Base-by-base conservation (phyloP, 2,888 invertebrate species). In the Bugula neritina region DNA sequence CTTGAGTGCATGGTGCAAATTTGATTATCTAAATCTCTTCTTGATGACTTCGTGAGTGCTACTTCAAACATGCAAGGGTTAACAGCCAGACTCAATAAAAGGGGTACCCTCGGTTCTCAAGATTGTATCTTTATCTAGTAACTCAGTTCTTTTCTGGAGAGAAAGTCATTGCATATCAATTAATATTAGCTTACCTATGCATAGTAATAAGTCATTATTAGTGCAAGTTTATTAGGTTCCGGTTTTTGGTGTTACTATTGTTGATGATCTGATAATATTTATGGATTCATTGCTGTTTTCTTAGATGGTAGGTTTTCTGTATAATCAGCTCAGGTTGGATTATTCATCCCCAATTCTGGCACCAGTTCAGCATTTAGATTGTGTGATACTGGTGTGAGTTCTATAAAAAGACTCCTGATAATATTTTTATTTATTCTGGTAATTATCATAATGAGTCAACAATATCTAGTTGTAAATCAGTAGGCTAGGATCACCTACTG, bases 401-500 rank as follows among this genome's bases (percentile, higher is more conserved):
- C 27, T 25, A 31, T 27, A 27, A 63, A 27, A 63, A 31, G 25
- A 13, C 31, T 25, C 31, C 63, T 13, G 13, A 3, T 63, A 31
- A 2, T 63, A 17, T 27, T 63, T 29, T 63, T 31, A 27, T 63
- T 34, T 63, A 63, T 63, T 63, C 63, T 63, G 25, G 31, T 63
- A 63, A 63, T 63, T 63, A 63, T 63, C 63, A 63, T 63, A 63
- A 63, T 63, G 63, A 63, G 31, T 63, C 63, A 63, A 27, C 27
- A 10, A 13, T 31, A 63, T 63, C 63, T 25, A 31, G 63, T 63
- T 29, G 31, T 63, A 63, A 63, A 63, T 63, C 63, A 31, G 27
- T 34, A 57, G 3, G 63, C 31, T 43, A 10, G 43, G 43, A 43
- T 43, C 43, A 43, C 43, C 43, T 43, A 43, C 43, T 43, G 17